Evolutionary conservation across 2,888 invertebrate species (phyloP).

Genomic region (Clanis bilineata): DNA sequence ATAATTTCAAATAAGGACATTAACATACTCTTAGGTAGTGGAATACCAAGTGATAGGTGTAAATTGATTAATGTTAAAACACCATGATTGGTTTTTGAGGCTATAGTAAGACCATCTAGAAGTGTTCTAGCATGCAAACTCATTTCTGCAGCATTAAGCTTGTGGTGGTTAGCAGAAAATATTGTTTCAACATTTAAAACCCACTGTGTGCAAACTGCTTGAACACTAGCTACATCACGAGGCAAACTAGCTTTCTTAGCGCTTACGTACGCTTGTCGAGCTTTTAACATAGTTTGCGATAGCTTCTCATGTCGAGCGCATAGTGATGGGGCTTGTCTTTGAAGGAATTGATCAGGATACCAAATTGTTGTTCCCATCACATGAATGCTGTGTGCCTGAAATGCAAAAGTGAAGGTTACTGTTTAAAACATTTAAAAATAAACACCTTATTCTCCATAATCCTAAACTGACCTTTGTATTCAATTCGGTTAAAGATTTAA

Average conservation of each 20-base stretch:
- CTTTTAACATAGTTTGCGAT: slow-evolving; percentile 67
- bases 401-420: slow-evolving; percentile 26
- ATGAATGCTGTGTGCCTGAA: slow-evolving; percentile 88
- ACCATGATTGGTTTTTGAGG: slow-evolving; percentile 84
- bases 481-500: slow-evolving; percentile 87
- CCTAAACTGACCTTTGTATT: slow-evolving; percentile 85
- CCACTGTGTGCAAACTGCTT: slow-evolving; percentile 62
- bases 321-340: slow-evolving; percentile 83
- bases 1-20: slow-evolving; percentile 90
- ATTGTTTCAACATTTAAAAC: slow-evolving; percentile 61
- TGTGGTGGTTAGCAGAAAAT: slow-evolving; percentile 59
- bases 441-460: neutral
- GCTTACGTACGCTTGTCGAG: slow-evolving; percentile 81
- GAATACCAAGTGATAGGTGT: slow-evolving; percentile 86
- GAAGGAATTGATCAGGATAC: slow-evolving; percentile 92
- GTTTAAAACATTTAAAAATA: neutral
- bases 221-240: slow-evolving; percentile 82
- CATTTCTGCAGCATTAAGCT: slow-evolving; percentile 72
- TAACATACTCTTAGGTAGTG: slow-evolving; percentile 89
- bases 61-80: slow-evolving; percentile 83
- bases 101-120: slow-evolving; percentile 84
- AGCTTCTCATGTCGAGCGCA: slow-evolving; percentile 75
- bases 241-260: slow-evolving; percentile 81
- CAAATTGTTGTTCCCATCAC: slow-evolving; percentile 91
- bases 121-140: slow-evolving; percentile 66